Percentiles rank a stretch among this genome's conserved stretches.
Conservation (phyloP, 2,113 vertebrate species). For the Ascaphus truei region DNA sequence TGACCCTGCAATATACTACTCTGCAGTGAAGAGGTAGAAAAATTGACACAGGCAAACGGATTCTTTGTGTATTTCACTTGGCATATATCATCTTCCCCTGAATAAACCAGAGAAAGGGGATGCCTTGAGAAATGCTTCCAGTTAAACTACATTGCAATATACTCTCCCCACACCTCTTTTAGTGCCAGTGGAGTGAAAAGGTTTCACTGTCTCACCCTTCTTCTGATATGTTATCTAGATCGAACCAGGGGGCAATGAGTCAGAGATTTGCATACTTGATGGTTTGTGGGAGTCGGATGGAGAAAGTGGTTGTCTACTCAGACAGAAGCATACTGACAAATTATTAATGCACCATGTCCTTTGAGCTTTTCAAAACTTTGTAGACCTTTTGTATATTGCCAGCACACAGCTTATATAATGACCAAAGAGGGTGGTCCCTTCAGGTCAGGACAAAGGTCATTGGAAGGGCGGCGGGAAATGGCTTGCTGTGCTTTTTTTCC, state of each 20-base stretch:
- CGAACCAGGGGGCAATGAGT: conserved; percentile 4
- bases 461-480: conserved; percentile 22
- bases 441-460: conserved; percentile 32
- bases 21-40: background rate
- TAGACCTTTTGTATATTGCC: conserved; percentile 20
- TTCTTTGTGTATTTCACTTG: background rate
- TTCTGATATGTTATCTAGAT: conserved; percentile 30
- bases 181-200: conserved; percentile 26
- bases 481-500: background rate
- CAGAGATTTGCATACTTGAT: conserved; percentile 12
- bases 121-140: background rate
- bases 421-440: conserved; percentile 29
- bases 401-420: conserved; percentile 26
- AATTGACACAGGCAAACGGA: background rate
- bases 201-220: conserved; percentile 12
- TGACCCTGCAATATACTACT: background rate
- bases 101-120: background rate
- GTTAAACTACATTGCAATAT: background rate
- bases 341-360: conserved; percentile 32
- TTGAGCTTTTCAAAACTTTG: conserved; percentile 17
- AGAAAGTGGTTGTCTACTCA: conserved; percentile 18
- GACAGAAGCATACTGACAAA: conserved; percentile 27
- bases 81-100: background rate
- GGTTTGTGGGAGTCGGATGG: conserved; percentile 18
- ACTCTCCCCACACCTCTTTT: background rate